Conservation (phyloP, 2,888 invertebrate genomes). For the Aspidapion aeneum region DNA sequence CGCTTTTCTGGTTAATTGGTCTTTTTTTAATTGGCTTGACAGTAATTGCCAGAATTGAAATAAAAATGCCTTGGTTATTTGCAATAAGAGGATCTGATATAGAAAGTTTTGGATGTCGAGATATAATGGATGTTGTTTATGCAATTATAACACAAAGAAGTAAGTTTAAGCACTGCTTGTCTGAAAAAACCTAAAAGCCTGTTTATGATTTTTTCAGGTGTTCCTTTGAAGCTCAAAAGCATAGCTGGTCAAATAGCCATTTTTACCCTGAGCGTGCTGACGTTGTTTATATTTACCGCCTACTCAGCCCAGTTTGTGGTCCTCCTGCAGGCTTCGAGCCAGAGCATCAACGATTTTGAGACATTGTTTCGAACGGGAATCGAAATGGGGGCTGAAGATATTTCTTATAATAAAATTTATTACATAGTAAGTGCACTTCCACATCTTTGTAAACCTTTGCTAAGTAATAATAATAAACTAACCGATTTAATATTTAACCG, state of each 20-base stretch:
- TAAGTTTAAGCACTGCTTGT: not conserved
- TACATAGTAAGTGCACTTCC: slow-evolving; percentile 7
- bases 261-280: not conserved
- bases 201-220: too few relatives aligned
- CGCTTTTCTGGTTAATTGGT: not conserved
- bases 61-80: not conserved
- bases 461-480: too few relatives aligned
- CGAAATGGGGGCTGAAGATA: not conserved
- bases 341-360: not conserved
- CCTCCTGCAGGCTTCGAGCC: not conserved
- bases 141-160: not conserved
- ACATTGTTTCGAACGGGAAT: not conserved
- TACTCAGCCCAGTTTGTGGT: slow-evolving; percentile 1
- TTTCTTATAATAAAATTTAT: slow-evolving; percentile 6
- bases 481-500: too few relatives aligned
- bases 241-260: not conserved
- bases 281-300: not conserved
- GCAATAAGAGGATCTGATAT: not conserved
- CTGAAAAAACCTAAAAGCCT: too few relatives aligned
- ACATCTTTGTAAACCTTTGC: too few relatives aligned
- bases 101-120: not conserved
- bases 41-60: not conserved
- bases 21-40: not conserved
- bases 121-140: not conserved
- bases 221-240: not conserved